phyloP scores from a whole-genome alignment of 2,113 vertebrate genomes.

The Zonotrichia leucophrys region DNA sequence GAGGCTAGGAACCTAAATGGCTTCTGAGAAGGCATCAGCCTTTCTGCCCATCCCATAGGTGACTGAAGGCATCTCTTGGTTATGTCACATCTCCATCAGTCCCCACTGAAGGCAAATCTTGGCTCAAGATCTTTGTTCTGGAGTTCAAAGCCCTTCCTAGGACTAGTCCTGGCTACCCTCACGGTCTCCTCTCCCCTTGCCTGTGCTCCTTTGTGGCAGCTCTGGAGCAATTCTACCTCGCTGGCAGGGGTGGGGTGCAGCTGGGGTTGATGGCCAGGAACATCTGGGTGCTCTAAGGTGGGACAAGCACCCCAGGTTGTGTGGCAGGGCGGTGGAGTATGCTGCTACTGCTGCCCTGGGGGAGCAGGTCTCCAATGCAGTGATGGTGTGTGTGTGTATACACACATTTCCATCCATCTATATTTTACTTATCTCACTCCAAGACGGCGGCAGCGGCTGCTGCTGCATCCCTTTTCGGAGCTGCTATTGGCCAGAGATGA shows the following conservation, averaged over 20 bases:
- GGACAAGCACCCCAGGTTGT: neutral
- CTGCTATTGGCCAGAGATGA: slow-evolving; percentile 92
- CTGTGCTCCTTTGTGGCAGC: slow-evolving; percentile 17
- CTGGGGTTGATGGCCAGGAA: neutral
- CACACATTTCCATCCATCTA: slow-evolving; percentile 53
- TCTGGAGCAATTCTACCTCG: neutral
- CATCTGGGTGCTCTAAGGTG: slow-evolving; percentile 16
- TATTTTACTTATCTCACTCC: slow-evolving; percentile 65
- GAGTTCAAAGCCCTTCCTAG: neutral
- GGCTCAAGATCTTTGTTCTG: neutral
- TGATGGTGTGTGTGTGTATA: neutral
- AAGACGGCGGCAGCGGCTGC: slow-evolving; percentile 54
- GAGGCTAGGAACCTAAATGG: neutral
- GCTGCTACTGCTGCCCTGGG: neutral
- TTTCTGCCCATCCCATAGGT: neutral
- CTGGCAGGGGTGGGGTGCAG: slow-evolving; percentile 41
- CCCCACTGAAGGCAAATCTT: neutral
- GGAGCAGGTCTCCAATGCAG: neutral
- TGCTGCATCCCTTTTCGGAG: slow-evolving; percentile 79
- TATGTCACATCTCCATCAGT: neutral
- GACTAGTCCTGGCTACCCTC: neutral
- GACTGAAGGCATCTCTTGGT: neutral
- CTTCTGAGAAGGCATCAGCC: neutral
- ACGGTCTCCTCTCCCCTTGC: neutral
- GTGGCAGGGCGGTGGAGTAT: accelerated